Percentiles rank a stretch among this genome's conserved stretches.
These are phyloP conservation scores for Dolichoris vasculosae DNA, from an alignment of 1,140 invertebrate genomes.

Conservation along the genomic window DNA sequence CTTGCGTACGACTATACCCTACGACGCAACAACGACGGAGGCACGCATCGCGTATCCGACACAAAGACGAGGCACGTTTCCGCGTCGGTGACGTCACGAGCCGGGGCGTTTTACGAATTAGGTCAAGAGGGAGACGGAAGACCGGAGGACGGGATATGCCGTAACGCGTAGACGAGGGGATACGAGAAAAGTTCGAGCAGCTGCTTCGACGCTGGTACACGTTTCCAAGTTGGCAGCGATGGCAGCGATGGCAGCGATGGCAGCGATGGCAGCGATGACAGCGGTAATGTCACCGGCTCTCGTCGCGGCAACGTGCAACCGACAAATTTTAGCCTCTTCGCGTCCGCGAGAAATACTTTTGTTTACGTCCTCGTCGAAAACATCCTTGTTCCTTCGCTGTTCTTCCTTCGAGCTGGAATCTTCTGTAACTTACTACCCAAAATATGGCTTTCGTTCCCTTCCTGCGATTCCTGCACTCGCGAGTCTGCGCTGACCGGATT, in stretches of 20 bases:
- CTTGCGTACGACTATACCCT: not conserved
- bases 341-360: not conserved
- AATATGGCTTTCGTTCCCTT: too few species aligned
- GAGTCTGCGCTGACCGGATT: too few species aligned
- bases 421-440: too few species aligned
- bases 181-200: not conserved
- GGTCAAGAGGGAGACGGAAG: conserved; percentile 37
- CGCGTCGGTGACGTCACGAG: conserved; percentile 48
- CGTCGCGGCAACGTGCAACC: not conserved
- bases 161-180: not conserved
- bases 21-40: not conserved
- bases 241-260: not conserved
- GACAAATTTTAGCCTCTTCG: not conserved
- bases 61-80: conserved; percentile 52
- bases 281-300: not conserved
- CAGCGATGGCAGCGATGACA: not conserved
- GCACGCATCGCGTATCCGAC: not conserved
- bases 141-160: not conserved
- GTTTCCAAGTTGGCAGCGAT: too few species aligned
- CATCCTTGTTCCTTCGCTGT: not conserved
- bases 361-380: not conserved
- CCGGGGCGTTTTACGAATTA: conserved; percentile 35
- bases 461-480: too few species aligned
- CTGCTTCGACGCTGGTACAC: too few species aligned
- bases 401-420: too few species aligned